Evolutionary conservation across 1,140 invertebrate species (phyloP).

Genomic region (Pachypeltis micranthus): DNA sequence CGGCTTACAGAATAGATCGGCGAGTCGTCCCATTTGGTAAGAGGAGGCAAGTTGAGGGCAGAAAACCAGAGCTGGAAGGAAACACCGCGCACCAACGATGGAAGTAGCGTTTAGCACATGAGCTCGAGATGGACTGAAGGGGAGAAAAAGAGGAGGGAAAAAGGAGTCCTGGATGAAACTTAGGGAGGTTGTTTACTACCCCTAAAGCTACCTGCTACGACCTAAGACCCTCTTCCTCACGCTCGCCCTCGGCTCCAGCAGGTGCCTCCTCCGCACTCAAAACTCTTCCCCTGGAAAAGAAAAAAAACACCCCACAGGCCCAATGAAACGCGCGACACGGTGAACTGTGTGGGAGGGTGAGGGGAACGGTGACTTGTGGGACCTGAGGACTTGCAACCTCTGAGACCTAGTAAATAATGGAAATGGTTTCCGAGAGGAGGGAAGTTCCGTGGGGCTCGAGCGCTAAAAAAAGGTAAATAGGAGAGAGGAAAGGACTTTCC

Average conservation of each 20-base stretch:
- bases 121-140: neutral
- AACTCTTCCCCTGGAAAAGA: too few relatives aligned
- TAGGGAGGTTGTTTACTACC: conserved; percentile 2
- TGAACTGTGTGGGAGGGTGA: neutral
- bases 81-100: too few relatives aligned
- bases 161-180: neutral
- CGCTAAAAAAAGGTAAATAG: too few relatives aligned
- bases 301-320: too few relatives aligned
- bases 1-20: too few relatives aligned
- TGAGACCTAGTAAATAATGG: neutral
- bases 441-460: too few relatives aligned
- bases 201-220: neutral
- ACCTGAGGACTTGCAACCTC: neutral
- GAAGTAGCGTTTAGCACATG: too few relatives aligned
- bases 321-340: too few relatives aligned
- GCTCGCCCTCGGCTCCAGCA: neutral
- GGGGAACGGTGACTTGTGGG: neutral
- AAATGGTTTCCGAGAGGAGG: neutral
- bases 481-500: neutral
- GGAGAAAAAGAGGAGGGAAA: neutral
- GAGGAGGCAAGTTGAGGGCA: too few relatives aligned
- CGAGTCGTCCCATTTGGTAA: too few relatives aligned
- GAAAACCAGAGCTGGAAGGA: too few relatives aligned
- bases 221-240: neutral
- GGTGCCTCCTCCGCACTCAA: neutral